Base-by-base conservation (phyloP, 2,888 invertebrate genomes). In the Lepas anatifera region DNA sequence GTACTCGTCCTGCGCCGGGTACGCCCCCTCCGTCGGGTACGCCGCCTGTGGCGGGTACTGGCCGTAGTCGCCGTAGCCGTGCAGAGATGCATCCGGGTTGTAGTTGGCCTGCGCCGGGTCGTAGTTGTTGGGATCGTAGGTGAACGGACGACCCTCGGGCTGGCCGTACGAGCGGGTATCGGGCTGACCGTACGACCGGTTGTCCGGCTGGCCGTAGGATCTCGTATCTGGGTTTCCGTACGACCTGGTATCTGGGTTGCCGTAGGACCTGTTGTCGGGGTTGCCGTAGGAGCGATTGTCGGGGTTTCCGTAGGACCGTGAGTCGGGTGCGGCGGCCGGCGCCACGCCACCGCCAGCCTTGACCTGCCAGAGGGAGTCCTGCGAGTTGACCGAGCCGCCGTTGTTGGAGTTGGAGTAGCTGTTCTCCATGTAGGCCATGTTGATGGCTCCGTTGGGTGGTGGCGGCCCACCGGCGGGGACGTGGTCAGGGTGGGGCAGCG, bases 331-430 rank as follows among this genome's bases (percentile, higher is more conserved):
- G 27, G 35, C 18, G 22, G 11, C 48, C 1, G 43, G 41, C 8
- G 41, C 70, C 71, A 73, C 69, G 72, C 76, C 86, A 76, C 48
- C 25, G 27, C 63, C 73, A 37, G 89, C 81, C 72, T 94, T 94
- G 86, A 93, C 89, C 81, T 93, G 93, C 94, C 95, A 93, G 77
- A 95, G 82, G 50, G 94, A 94, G 80, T 94, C 93, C 81, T 94
- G 94, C 7, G 93, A 94, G 82, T 95, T 93, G 71, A 94, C 93
- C 76, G 93, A 93, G 75, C 94, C 94, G n/a, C 93, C 93, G 80
- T 93, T 92, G 83, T 93, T 93, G 72, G 92, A 93, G 80, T 93
- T 93, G 72, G 92, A 90, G 81, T 93, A 93, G 80, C 91, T 92
- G 81, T 92, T 92, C 71, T 93, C 93, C 82, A 92, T 87, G 82